Evolutionary conservation across 2,113 vertebrate genomes (phyloP), one percentile per base, ranked within the genome.

Genomic region (Myiagra hebetior): DNA sequence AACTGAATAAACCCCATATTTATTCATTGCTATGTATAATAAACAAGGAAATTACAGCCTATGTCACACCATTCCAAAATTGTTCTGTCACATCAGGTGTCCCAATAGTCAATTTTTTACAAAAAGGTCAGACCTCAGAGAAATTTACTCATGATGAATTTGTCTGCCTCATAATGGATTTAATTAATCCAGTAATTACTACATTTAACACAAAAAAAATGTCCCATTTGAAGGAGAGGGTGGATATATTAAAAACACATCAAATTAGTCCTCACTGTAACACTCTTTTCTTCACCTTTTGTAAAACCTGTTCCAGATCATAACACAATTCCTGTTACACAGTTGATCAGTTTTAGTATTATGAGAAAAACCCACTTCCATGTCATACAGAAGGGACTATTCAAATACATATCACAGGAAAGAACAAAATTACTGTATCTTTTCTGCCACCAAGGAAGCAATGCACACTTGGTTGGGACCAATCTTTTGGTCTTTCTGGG

Each of bases 171-270:
- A 50, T 42, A 76, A 65, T 62, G n/a, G 56, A 56, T 86, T 89
- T 92, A 19, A 67, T 85, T 73, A 78, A 53, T 84, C 91, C 62
- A 68, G 20, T 62, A 59, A 92, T 83, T 82, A 64, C 26, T 83
- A 74, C 33, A n/a, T 13, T 59, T 39, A 81, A 56, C 49, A 85
- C 31, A 16, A 35, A 55, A 55, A 59, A 75, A 67, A 26, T 4
- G 12, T 87, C 28, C 42, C 14, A 5, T 75, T 42, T 79, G 74
- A 73, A 84, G 65, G 55, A 88, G 15, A 74, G 14, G 4, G 57
- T 82, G 42, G 52, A 31, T 68, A 14, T 50, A 84, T 85, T 73
- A 39, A 39, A 83, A 44, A 7, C 17, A 77, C 16, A 28, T 73
- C n/a, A 35, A 80, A 82, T 44, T 49, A 52, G 28, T 81, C 63